phyloP scores from a whole-genome alignment of 2,113 vertebrate genomes.

The Miniopterus natalensis region DNA sequence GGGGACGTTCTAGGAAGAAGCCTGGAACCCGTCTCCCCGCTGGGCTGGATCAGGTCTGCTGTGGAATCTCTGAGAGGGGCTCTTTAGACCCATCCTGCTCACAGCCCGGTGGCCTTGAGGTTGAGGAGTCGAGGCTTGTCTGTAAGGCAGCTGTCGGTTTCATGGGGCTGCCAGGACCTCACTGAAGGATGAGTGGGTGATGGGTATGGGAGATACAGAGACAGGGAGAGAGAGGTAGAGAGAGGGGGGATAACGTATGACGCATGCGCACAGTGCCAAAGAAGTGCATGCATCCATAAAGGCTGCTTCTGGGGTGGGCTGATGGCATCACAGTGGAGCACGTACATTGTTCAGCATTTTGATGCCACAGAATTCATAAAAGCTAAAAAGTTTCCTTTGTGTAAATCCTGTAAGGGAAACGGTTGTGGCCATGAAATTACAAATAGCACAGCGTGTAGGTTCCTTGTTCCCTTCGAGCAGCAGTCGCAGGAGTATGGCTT shows the following conservation, averaged over 20 bases:
- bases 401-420: neutral
- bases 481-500: neutral
- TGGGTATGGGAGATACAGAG: neutral
- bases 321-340: neutral
- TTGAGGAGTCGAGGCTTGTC: neutral
- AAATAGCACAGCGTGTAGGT: neutral
- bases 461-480: constrained; percentile 8
- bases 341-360: neutral
- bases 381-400: neutral
- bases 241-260: neutral
- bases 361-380: neutral
- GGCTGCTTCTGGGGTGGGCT: neutral
- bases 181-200: neutral
- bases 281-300: neutral
- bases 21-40: neutral
- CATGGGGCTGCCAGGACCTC: neutral
- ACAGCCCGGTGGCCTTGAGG: neutral
- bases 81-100: neutral
- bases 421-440: neutral
- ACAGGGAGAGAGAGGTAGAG: neutral
- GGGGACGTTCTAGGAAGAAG: neutral
- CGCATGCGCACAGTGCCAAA: neutral
- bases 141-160: neutral
- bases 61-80: neutral
- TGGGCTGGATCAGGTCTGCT: neutral